A percentile compares a stretch with the other conserved stretches of the same genome.
These are phyloP conservation scores for Megalopta genalis DNA, from an alignment of 1,140 invertebrate species.

Conservation along the genomic window DNA sequence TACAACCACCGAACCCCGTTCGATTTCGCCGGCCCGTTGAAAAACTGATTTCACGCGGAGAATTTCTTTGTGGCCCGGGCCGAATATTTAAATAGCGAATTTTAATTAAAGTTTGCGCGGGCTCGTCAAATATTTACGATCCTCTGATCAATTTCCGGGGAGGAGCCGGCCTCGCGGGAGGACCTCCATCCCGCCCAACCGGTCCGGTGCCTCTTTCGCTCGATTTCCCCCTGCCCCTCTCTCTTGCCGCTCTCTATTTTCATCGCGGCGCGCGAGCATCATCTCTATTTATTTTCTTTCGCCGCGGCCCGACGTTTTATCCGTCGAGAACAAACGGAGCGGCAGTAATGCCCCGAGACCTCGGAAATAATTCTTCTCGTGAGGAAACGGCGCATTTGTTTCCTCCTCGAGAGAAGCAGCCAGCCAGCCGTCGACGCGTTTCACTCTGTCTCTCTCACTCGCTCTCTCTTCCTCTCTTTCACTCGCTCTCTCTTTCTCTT, in stretches of 20 bases:
- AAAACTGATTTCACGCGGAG: slow-evolving; percentile 25
- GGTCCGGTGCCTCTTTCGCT: neutral
- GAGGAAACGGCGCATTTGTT: slow-evolving; percentile 29
- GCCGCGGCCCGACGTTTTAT: slow-evolving; percentile 29
- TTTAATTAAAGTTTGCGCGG: slow-evolving; percentile 46
- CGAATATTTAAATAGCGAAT: slow-evolving; percentile 51
- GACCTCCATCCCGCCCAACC: neutral
- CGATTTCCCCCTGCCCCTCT: no score
- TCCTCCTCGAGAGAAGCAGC: neutral
- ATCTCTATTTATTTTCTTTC: slow-evolving; percentile 41
- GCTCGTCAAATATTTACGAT: slow-evolving; percentile 51
- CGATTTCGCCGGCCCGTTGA: no score
- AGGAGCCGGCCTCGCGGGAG: neutral
- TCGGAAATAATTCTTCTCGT: slow-evolving; percentile 23
- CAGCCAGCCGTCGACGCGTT: slow-evolving; percentile 3
- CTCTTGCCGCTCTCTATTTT: neutral
- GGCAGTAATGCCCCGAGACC: slow-evolving; percentile 23
- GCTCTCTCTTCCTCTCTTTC: no score
- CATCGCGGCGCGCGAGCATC: slow-evolving; percentile 7
- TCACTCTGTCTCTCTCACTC: no score
- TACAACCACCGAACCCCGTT: no score
- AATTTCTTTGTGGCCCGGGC: slow-evolving; percentile 28
- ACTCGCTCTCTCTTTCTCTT: no score
- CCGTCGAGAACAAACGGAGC: slow-evolving; percentile 31
- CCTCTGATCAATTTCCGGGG: slow-evolving; percentile 43